A percentile compares a stretch with the other conserved stretches of the same genome.
Conservation (phyloP, 2,113 vertebrate species). For the Sander lucioperca region DNA sequence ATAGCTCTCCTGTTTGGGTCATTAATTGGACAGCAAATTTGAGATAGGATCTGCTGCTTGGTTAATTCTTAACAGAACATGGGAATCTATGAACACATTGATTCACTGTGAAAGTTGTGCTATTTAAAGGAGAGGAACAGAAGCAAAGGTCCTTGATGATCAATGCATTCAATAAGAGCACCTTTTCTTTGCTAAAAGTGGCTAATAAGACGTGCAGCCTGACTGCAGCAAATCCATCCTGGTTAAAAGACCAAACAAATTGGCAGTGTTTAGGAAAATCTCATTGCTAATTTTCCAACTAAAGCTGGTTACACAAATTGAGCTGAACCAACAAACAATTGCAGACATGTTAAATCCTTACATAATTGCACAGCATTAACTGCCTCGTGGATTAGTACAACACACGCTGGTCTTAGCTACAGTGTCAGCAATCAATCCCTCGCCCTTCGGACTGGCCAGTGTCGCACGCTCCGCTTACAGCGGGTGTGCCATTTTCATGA, state of each 20-base stretch:
- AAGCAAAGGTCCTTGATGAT: constrained; percentile 55
- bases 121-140: constrained; percentile 48
- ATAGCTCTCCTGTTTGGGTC: constrained; percentile 27
- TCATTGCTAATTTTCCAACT: constrained; percentile 73
- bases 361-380: constrained; percentile 79
- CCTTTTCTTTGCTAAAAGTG: constrained; percentile 57
- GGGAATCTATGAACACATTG: constrained; percentile 67
- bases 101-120: constrained; percentile 46
- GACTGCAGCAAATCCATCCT: constrained; percentile 64
- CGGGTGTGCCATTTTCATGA: constrained; percentile 46
- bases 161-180: constrained; percentile 64
- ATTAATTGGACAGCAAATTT: constrained; percentile 45
- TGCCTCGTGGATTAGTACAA: constrained; percentile 74
- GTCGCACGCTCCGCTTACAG: constrained; percentile 15
- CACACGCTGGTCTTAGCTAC: constrained; percentile 65
- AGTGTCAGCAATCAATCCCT: constrained; percentile 64
- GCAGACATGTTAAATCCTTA: constrained; percentile 81
- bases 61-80: constrained; percentile 68
- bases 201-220: constrained; percentile 62
- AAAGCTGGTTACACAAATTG: constrained; percentile 81
- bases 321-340: constrained; percentile 82
- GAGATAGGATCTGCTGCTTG: constrained; percentile 51
- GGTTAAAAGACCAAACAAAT: constrained; percentile 74
- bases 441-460: constrained; percentile 30
- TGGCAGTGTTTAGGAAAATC: constrained; percentile 76